Evolutionary conservation across 2,888 invertebrate genomes (phyloP).

Genomic region (Tryphoninae sp.): DNA sequence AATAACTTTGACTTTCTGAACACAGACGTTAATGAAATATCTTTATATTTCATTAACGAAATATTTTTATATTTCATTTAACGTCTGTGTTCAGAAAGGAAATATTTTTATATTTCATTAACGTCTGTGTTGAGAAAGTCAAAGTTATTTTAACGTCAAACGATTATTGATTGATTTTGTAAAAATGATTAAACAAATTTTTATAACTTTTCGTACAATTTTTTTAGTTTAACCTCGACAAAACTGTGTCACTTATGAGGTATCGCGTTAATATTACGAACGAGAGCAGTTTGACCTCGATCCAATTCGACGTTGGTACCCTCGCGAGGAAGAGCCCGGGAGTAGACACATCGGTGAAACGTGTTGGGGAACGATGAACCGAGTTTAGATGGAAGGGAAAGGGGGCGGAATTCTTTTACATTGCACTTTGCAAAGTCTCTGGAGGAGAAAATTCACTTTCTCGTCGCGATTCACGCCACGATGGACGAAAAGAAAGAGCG

Average conservation of each 20-base stretch:
- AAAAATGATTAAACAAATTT: too few species aligned
- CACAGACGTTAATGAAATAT: too few species aligned
- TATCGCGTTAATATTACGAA: slow-evolving; percentile 11
- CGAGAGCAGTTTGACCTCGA: slow-evolving; percentile 18
- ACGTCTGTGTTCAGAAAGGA: too few species aligned
- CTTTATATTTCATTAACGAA: too few species aligned
- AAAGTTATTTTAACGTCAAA: not conserved
- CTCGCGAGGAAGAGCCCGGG: not conserved
- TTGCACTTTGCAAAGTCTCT: slow-evolving; percentile 71
- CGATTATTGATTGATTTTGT: not conserved
- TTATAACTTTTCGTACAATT: too few species aligned
- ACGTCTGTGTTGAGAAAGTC: too few species aligned
- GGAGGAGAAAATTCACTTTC: slow-evolving; percentile 71
- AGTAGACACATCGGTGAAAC: slow-evolving; percentile 19
- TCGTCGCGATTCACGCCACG: slow-evolving; percentile 62
- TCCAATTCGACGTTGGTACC: slow-evolving; percentile 6
- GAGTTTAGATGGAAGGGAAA: slow-evolving; percentile 71
- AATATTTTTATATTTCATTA: too few species aligned
- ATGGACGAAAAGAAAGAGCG: slow-evolving; percentile 25
- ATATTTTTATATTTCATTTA: too few species aligned
- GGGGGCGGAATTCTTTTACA: slow-evolving; percentile 67
- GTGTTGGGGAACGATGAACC: slow-evolving; percentile 59
- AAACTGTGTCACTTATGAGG: too few species aligned
- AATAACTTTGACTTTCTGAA: too few species aligned
- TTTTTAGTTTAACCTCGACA: too few species aligned